phyloP scores from a whole-genome alignment of 1,140 invertebrate species.

The Macrobrachium rosenbergii region DNA sequence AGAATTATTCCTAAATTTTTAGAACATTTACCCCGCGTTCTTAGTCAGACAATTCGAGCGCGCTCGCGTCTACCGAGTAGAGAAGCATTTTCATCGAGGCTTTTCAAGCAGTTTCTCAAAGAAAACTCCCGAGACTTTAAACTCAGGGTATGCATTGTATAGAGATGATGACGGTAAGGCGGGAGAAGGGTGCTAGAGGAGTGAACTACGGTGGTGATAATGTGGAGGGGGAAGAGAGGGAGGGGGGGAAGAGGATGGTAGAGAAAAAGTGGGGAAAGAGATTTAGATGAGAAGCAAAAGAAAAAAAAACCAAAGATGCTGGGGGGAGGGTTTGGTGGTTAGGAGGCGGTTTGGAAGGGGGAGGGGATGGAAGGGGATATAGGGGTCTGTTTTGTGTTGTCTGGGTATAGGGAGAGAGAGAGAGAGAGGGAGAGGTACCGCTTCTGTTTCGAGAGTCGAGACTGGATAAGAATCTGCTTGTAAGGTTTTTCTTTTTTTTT shows the following conservation, averaged over 20 bases:
- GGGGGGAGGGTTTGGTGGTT: too few species aligned
- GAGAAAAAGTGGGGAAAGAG: conserved; percentile 7
- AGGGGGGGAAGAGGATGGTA: background rate
- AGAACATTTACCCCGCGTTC: too few species aligned
- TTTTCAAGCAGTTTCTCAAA: too few species aligned
- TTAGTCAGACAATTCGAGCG: too few species aligned
- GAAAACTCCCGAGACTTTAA: background rate
- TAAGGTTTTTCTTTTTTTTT: too few species aligned
- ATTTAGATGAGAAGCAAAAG: background rate
- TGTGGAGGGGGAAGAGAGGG: too few species aligned
- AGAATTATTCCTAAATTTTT: too few species aligned
- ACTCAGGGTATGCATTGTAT: background rate
- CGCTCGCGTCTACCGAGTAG: too few species aligned
- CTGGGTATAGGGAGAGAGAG: too few species aligned
- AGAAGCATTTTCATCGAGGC: too few species aligned
- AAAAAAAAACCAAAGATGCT: too few species aligned
- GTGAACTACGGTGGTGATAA: background rate
- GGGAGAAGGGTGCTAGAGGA: background rate
- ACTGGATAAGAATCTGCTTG: background rate
- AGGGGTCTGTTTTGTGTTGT: background rate
- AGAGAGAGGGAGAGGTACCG: background rate
- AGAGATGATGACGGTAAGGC: background rate
- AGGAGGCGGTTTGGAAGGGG: conserved; percentile 5
- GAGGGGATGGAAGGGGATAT: background rate
- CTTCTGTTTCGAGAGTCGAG: too few species aligned